Conservation (phyloP, 1,140 invertebrate genomes). For the Ditylenchus dipsaci region DNA sequence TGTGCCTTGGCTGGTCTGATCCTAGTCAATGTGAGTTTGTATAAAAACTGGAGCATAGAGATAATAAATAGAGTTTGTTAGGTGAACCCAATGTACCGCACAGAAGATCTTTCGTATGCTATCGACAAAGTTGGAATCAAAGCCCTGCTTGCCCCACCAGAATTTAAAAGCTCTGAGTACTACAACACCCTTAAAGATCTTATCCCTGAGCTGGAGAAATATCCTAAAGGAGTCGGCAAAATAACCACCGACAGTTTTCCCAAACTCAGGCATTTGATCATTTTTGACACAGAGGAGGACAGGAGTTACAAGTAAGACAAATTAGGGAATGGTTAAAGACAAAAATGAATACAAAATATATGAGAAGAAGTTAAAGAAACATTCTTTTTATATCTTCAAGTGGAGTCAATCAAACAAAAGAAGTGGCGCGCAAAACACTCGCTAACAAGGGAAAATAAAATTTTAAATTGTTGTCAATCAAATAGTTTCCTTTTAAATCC, state of each 20-base stretch:
- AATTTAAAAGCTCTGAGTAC: conserved; percentile 55
- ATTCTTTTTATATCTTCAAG: no score
- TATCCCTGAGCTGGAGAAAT: conserved; percentile 47
- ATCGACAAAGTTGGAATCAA: conserved; percentile 68
- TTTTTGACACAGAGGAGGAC: conserved; percentile 49
- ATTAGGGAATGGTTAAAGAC: background rate
- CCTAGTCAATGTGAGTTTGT: conserved; percentile 63
- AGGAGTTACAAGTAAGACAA: conserved; percentile 48
- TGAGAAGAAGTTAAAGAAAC: no score
- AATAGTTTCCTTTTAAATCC: background rate
- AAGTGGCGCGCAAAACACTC: no score
- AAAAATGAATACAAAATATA: background rate
- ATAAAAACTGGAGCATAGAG: no score
- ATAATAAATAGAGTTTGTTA: background rate
- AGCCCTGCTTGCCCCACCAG: conserved; percentile 48
- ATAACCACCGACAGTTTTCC: conserved; percentile 47
- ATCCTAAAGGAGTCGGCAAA: conserved; percentile 35
- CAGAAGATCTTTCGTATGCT: conserved; percentile 72
- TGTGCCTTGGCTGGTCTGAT: conserved; percentile 76
- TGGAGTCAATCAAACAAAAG: no score
- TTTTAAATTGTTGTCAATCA: background rate
- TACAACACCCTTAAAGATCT: conserved; percentile 45
- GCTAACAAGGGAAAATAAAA: no score
- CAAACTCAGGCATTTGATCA: conserved; percentile 52
- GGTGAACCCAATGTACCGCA: conserved; percentile 72